Percentiles rank a stretch among this genome's conserved stretches.
Conservation (phyloP, 1,140 invertebrate genomes). For the Psix sp. region DNA sequence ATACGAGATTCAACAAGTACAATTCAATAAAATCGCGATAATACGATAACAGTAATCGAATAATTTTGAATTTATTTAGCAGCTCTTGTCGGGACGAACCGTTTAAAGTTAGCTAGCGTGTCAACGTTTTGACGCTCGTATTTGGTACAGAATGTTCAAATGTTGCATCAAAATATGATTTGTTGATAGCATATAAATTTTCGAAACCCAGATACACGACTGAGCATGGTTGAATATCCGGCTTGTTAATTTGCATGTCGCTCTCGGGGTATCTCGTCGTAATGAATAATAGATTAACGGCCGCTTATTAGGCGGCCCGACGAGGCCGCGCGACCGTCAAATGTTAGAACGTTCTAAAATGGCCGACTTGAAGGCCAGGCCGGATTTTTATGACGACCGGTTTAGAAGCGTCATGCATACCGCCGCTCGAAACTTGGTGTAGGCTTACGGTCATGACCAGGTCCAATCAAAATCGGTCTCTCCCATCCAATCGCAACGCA, state of each 20-base stretch:
- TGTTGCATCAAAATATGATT: conserved; percentile 7
- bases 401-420: conserved; percentile 68
- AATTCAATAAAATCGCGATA: too few species aligned
- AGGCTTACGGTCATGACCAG: conserved; percentile 62
- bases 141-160: conserved; percentile 1
- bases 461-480: conserved; percentile 65
- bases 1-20: too few species aligned
- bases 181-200: conserved; percentile 24
- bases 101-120: too few species aligned
- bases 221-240: conserved; percentile 32
- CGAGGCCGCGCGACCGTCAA: conserved; percentile 71
- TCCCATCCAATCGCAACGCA: conserved; percentile 8
- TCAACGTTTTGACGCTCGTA: too few species aligned
- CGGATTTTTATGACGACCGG: conserved; percentile 72
- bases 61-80: too few species aligned
- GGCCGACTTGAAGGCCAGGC: conserved; percentile 71
- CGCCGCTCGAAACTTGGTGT: conserved; percentile 48
- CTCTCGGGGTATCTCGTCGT: conserved; percentile 60
- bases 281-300: conserved; percentile 73
- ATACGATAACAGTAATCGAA: too few species aligned
- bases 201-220: conserved; percentile 23
- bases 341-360: conserved; percentile 75
- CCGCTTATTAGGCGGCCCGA: conserved; percentile 68
- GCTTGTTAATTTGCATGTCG: conserved; percentile 64
- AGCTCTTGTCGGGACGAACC: too few species aligned